These are phyloP conservation scores for Hydriomena furcata DNA, from an alignment of 2,888 invertebrate species.

Conservation along the genomic window DNA sequence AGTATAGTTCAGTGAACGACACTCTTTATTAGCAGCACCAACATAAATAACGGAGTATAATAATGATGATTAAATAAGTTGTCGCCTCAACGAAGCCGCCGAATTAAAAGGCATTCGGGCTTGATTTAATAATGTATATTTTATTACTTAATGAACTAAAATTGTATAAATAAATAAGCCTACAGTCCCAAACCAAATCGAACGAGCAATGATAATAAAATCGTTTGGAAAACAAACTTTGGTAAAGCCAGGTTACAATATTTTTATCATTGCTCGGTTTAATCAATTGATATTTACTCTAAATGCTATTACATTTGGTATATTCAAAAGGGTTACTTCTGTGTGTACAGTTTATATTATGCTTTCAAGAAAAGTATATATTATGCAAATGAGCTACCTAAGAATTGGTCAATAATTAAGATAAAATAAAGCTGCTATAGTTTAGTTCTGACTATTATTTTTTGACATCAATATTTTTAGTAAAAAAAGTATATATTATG, in stretches of 20 bases:
- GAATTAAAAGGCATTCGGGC: conserved; percentile 20
- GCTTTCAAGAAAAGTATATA: background rate
- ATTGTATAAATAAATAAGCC: conserved; percentile 17
- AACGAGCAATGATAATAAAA: conserved; percentile 6
- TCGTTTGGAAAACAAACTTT: background rate
- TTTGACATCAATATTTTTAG: too few relatives aligned
- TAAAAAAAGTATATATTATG: background rate
- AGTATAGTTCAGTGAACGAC: conserved; percentile 2
- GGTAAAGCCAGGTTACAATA: background rate
- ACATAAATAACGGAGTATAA: conserved; percentile 25
- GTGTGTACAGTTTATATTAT: background rate
- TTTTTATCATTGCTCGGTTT: conserved; percentile 12
- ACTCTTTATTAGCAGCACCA: conserved; percentile 28
- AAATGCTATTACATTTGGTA: conserved; percentile 71
- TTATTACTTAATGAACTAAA: conserved; percentile 10
- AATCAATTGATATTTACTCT: conserved; percentile 28
- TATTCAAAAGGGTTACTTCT: conserved; percentile 29
- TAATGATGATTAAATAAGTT: conserved; percentile 11
- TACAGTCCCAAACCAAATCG: background rate
- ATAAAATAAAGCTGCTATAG: background rate
- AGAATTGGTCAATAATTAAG: background rate
- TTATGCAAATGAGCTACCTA: background rate
- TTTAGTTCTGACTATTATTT: too few relatives aligned
- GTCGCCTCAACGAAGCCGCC: conserved; percentile 3
- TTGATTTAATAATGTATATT: conserved; percentile 10